These are phyloP conservation scores for Pachyramphus minor DNA, from an alignment of 2,113 vertebrate species.

Conservation along the genomic window DNA sequence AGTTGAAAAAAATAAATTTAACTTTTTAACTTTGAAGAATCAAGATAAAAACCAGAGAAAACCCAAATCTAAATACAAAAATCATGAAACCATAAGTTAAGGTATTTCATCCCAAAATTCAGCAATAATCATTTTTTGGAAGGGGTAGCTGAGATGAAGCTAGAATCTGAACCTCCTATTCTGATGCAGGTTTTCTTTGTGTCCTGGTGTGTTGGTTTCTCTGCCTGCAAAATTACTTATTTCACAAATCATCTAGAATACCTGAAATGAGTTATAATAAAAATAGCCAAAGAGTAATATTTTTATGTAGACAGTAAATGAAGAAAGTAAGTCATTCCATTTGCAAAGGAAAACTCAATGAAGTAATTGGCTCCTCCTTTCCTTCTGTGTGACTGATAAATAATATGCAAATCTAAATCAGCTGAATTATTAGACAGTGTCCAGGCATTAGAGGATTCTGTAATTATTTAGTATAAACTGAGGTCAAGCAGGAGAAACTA, in stretches of 20 bases:
- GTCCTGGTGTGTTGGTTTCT: background rate
- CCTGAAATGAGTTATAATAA: background rate
- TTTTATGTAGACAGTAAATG: background rate
- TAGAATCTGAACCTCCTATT: background rate
- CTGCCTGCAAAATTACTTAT: background rate
- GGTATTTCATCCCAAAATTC: background rate
- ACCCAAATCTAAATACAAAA: background rate
- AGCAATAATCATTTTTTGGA: background rate
- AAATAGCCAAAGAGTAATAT: background rate
- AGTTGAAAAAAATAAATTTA: background rate
- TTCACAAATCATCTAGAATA: background rate
- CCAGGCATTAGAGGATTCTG: background rate
- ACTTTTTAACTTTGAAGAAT: background rate
- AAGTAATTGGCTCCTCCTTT: background rate
- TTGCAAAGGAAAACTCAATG: background rate
- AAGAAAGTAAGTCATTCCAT: background rate
- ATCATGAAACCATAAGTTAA: background rate
- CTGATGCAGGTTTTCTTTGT: background rate
- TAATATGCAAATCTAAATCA: background rate
- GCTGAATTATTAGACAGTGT: background rate
- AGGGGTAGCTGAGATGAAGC: background rate
- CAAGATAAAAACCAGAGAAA: background rate
- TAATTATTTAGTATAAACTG: background rate
- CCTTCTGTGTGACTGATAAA: background rate
- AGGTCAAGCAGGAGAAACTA: background rate